Evolutionary conservation across 1,140 invertebrate genomes (phyloP).

Genomic region (Sesamia nonagrioides): DNA sequence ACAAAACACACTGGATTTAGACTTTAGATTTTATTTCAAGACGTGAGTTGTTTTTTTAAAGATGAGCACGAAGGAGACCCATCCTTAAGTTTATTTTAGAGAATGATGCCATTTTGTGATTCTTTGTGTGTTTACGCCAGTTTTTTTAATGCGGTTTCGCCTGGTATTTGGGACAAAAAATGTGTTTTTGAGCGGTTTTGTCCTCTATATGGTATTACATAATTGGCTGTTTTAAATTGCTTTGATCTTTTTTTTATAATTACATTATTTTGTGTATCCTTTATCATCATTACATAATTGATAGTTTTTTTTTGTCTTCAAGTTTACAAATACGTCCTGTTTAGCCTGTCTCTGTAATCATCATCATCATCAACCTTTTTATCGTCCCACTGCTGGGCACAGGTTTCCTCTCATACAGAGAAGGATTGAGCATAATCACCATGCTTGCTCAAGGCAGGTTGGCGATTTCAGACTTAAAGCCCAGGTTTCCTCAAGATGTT

Average conservation of each 20-base stretch:
- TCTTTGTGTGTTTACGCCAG: conserved; percentile 3
- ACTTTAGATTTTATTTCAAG: not conserved
- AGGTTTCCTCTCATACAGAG: too few species aligned
- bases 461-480: too few species aligned
- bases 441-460: too few species aligned
- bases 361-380: too few species aligned
- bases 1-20: conserved; percentile 16
- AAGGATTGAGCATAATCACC: too few species aligned
- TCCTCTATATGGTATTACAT: not conserved
- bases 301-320: too few species aligned
- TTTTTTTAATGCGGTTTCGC: not conserved
- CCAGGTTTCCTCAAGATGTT: too few species aligned
- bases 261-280: not conserved
- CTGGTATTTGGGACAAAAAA: conserved; percentile 23
- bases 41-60: conserved; percentile 13
- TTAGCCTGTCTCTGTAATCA: too few species aligned
- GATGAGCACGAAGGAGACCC: not conserved
- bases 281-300: too few species aligned
- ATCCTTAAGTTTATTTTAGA: conserved; percentile 18
- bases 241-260: not conserved
- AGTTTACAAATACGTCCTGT: too few species aligned
- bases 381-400: too few species aligned
- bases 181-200: conserved; percentile 6
- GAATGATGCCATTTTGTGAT: conserved; percentile 18
- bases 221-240: not conserved